A percentile compares a stretch with the other conserved stretches of the same genome.
Evolutionary conservation across 2,888 invertebrate species (phyloP).

Genomic region (Clunio marinus): DNA sequence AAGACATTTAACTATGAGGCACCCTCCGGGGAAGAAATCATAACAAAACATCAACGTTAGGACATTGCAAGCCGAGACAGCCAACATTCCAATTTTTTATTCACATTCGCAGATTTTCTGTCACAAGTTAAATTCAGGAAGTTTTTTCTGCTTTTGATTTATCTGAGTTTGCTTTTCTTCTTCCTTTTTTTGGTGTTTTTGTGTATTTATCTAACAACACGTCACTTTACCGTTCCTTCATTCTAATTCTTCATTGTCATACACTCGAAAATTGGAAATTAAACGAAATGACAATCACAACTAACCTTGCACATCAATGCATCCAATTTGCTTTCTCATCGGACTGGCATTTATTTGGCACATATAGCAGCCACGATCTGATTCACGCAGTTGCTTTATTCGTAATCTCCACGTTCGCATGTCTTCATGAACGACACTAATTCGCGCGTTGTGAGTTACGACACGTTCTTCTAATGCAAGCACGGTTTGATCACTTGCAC

Average conservation of each 20-base stretch:
- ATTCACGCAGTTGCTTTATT: conserved; percentile 74
- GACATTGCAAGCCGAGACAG: not conserved
- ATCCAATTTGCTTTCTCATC: conserved; percentile 83
- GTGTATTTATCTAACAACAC: not conserved
- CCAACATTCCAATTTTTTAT: conserved; percentile 1
- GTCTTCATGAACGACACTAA: conserved; percentile 77
- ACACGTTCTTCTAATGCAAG: conserved; percentile 78
- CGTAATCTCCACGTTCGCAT: conserved; percentile 80
- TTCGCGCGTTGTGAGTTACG: conserved; percentile 77
- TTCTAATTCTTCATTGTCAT: not conserved
- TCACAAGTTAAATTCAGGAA: conserved; percentile 2
- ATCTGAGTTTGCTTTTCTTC: not conserved
- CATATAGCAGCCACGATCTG: conserved; percentile 82
- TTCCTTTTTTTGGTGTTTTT: not conserved
- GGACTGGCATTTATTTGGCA: conserved; percentile 86
- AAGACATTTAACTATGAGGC: not conserved
- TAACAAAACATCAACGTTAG: conserved; percentile 12
- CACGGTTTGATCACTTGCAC: conserved; percentile 87
- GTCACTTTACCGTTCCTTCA: not conserved
- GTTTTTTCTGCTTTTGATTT: not conserved
- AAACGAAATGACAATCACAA: conserved; percentile 40
- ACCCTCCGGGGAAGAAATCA: conserved; percentile 6
- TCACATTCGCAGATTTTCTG: not conserved
- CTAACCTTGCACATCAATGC: conserved; percentile 83
- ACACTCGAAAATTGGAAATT: not conserved